These are phyloP conservation scores for Apostichopus parvimensis DNA, from an alignment of 35 echinoderm and acorn worm genomes.

Conservation along the genomic window DNA sequence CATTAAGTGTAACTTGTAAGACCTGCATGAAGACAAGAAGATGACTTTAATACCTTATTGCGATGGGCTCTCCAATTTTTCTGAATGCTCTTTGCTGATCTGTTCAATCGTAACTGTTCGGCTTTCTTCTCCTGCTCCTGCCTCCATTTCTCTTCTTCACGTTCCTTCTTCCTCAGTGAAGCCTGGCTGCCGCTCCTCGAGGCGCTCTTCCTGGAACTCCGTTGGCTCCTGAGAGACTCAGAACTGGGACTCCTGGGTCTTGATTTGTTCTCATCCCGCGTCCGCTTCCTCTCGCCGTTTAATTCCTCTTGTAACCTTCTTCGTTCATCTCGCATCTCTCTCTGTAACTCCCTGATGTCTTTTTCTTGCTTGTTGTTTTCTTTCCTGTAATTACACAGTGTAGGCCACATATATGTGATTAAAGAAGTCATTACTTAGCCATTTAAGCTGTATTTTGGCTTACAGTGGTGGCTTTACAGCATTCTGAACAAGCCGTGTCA, in stretches of 20 bases:
- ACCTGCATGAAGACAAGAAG: too few species aligned
- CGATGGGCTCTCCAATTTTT: constrained; percentile 88
- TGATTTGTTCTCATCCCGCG: not conserved
- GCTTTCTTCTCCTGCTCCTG: constrained; percentile 79
- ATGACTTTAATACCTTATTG: constrained; percentile 55
- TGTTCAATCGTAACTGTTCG: constrained; percentile 79
- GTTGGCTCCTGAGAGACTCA: constrained; percentile 67
- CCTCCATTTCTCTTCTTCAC: constrained; percentile 68
- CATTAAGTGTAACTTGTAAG: too few species aligned
- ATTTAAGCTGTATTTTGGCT: too few species aligned
- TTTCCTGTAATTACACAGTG: constrained; percentile 28
- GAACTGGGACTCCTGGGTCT: constrained; percentile 43
- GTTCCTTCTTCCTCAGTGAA: constrained; percentile 30
- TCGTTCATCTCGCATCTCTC: constrained; percentile 40
- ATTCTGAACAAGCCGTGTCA: too few species aligned
- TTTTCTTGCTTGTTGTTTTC: constrained; percentile 62
- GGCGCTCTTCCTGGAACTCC: constrained; percentile 41
- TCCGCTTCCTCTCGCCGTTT: constrained; percentile 15
- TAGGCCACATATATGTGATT: too few species aligned
- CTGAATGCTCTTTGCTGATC: constrained; percentile 87
- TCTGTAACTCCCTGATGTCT: constrained; percentile 50
- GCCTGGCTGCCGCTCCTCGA: constrained; percentile 24
- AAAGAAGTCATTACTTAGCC: too few species aligned
- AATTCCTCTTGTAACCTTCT: constrained; percentile 34
- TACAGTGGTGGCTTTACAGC: too few species aligned